Conservation (phyloP, 1,140 invertebrate genomes). For the Thrips palmi region DNA sequence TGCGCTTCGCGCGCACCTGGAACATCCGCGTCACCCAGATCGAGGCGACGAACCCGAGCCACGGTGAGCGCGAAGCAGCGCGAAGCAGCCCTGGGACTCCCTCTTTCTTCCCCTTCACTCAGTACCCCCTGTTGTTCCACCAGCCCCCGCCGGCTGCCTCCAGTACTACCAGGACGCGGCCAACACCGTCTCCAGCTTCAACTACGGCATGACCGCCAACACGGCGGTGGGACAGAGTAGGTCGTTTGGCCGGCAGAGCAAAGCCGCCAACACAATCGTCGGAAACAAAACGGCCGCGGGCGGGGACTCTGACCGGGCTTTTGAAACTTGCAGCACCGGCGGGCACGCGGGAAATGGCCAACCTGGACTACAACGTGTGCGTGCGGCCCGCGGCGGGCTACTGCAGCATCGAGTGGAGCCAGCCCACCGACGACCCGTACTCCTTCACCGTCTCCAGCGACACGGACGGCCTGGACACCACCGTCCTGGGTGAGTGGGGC, state of each 20-base stretch:
- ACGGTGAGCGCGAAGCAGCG: neutral
- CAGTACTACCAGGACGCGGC: constrained; percentile 48
- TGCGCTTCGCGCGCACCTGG: constrained; percentile 46
- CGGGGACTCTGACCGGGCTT: too few species aligned
- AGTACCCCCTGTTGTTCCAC: too few species aligned
- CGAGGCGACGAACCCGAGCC: constrained; percentile 26
- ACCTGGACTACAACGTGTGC: constrained; percentile 58
- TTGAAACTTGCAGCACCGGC: too few species aligned
- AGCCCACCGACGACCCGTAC: constrained; percentile 28
- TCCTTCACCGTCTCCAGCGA: constrained; percentile 53
- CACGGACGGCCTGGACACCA: constrained; percentile 32
- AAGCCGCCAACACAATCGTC: neutral
- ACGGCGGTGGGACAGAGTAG: constrained; percentile 11
- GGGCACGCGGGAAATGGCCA: constrained; percentile 50
- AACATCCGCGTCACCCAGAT: constrained; percentile 58
- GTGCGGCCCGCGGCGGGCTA: constrained; percentile 42
- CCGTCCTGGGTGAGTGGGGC: constrained; percentile 23
- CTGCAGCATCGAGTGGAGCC: constrained; percentile 41
- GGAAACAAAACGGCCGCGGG: neutral
- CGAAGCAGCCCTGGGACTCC: too few species aligned
- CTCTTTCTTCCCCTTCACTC: too few species aligned
- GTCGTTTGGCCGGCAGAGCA: neutral
- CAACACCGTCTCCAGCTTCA: constrained; percentile 55
- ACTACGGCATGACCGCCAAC: constrained; percentile 39
- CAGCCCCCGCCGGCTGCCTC: constrained; percentile 59